Evolutionary conservation across 1,140 invertebrate genomes (phyloP), one percentile per base, ranked within the genome.

Genomic region (Drosophila orena): DNA sequence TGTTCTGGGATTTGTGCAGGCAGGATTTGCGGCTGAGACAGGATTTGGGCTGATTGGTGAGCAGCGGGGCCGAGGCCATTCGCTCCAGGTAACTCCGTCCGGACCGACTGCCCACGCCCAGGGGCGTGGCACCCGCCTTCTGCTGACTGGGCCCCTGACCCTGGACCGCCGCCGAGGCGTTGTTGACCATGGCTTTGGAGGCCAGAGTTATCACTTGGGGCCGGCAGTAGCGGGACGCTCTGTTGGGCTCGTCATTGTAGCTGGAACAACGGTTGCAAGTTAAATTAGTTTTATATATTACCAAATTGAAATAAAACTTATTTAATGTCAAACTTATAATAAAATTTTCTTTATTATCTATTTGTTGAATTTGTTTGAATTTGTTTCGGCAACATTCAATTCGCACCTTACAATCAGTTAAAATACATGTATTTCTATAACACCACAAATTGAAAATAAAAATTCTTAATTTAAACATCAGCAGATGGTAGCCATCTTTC

Each of bases 141-240:
- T 84, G 76, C 15, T 78, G 76, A 42, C 37, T 58, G 53, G 49
- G 54, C 2, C 66, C 66, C 55, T 61, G 76, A 5, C 60, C 56
- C 70, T 81, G 68, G 58, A 77, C 52, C 34, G 76, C 86, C 27
- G 74, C 72, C 38, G 83, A 69, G 30, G 91, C 91, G 59, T 91
- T 92, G 64, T 92, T 91, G 55, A 91, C 90, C 86, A 92, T 92
- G 60, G 88, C 91, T 81, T 91, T 92, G 55, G 91, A 91, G 60
- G 84, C 91, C 59, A 92, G 69, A 53, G 88, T 92, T 72, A 91
- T 90, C 58, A 90, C 84, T 71, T 91, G 90, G 20, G 91, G 91
- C 37, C 91, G 91, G 58, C 84, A 92, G 77, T 91, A 92, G 61
- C 90, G 90, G 35, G 86, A 81, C 22, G 86, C 61, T 77, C 90